Conservation (phyloP, 2,113 vertebrate genomes). For the Seriola quinqueradiata region DNA sequence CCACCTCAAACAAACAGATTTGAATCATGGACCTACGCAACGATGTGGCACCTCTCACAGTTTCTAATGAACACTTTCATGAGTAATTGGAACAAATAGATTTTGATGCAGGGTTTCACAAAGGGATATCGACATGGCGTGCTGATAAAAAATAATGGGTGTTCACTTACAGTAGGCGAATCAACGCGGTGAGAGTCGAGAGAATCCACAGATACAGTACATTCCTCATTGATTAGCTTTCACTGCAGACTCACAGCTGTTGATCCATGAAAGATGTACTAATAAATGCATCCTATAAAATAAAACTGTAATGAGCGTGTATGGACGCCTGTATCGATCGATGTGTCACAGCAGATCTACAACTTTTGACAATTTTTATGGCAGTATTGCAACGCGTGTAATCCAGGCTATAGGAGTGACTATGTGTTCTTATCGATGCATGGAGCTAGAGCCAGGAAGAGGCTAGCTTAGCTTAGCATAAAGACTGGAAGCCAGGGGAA, state of each 20-base stretch:
- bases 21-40: constrained; percentile 50
- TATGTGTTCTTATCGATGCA: background rate
- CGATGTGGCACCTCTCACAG: constrained; percentile 32
- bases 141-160: constrained; percentile 34
- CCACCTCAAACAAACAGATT: constrained; percentile 58
- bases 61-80: constrained; percentile 17
- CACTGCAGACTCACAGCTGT: background rate
- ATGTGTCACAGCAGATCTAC: background rate
- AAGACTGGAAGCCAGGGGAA: too few relatives aligned
- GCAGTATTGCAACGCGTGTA: constrained; percentile 1
- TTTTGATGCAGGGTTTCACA: constrained; percentile 26
- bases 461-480: too few relatives aligned
- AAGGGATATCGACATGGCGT: constrained; percentile 2
- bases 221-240: constrained; percentile 29
- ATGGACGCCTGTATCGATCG: background rate
- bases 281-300: background rate
- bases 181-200: background rate
- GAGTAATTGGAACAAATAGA: constrained; percentile 27
- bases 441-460: too few relatives aligned
- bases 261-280: background rate
- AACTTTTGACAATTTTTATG: background rate
- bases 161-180: constrained; percentile 18
- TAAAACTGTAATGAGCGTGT: background rate
- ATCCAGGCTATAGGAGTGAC: background rate
- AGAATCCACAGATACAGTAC: background rate